phyloP scores from a whole-genome alignment of 1,140 invertebrate species.

The Carcinoscorpius rotundicauda region DNA sequence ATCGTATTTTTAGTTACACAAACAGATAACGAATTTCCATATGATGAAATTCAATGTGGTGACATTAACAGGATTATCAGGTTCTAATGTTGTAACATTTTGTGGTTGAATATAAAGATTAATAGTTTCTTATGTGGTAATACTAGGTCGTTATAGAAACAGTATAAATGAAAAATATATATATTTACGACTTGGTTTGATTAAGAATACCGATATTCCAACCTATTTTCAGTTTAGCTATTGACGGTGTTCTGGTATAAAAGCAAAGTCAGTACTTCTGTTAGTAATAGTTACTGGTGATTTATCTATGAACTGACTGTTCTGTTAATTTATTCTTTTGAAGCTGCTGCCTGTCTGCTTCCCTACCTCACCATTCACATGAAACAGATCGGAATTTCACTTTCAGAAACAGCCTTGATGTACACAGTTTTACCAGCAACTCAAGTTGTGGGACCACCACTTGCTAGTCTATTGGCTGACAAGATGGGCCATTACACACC shows the following conservation, averaged over 20 bases:
- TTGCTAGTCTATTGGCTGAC: constrained; percentile 64
- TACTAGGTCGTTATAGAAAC: not conserved
- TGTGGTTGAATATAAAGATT: too few species aligned
- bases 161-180: not conserved
- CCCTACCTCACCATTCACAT: constrained; percentile 76
- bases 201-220: not conserved
- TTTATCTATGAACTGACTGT: constrained; percentile 3
- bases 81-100: too few species aligned
- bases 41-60: too few species aligned
- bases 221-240: not conserved
- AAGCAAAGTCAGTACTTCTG: not conserved
- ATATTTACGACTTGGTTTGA: not conserved
- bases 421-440: constrained; percentile 64
- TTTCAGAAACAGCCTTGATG: constrained; percentile 74
- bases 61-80: too few species aligned
- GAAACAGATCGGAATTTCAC: constrained; percentile 64
- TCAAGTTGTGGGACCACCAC: constrained; percentile 60
- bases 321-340: constrained; percentile 27
- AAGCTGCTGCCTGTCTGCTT: constrained; percentile 59
- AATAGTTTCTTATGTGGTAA: too few species aligned
- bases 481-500: constrained; percentile 65
- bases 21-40: too few species aligned
- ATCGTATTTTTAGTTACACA: too few species aligned
- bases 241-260: not conserved
- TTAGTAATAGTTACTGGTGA: not conserved